phyloP scores from a whole-genome alignment of 1,140 invertebrate genomes.

The Acromyrmex echinatior region DNA sequence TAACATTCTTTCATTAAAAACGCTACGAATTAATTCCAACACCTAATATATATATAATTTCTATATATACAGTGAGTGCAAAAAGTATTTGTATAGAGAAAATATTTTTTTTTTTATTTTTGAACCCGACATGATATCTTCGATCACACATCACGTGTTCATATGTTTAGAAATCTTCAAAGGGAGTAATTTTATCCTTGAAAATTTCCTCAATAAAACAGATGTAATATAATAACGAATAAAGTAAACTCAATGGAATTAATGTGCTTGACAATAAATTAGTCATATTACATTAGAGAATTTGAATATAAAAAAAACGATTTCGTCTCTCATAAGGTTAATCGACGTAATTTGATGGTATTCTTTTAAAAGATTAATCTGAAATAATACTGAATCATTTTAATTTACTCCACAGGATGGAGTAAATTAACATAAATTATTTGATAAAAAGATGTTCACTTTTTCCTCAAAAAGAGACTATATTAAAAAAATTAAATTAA shows the following conservation, averaged over 20 bases:
- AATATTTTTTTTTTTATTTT: too few species aligned
- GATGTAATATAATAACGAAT: neutral
- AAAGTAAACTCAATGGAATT: neutral
- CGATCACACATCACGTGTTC: neutral
- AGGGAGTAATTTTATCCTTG: neutral
- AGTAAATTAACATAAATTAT: neutral
- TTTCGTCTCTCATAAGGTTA: neutral
- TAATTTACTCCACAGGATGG: neutral
- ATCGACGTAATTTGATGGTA: neutral
- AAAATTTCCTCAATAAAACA: neutral
- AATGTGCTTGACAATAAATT: neutral
- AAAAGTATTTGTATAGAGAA: too few species aligned
- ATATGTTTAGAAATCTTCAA: neutral
- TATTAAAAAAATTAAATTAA: neutral
- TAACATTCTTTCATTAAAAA: too few species aligned
- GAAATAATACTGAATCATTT: neutral
- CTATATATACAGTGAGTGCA: too few species aligned
- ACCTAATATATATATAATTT: too few species aligned
- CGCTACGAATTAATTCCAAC: too few species aligned
- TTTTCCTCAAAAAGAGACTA: neutral
- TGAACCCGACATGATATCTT: neutral
- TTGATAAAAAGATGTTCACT: neutral
- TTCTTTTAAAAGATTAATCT: conserved; percentile 7
- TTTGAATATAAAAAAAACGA: neutral
- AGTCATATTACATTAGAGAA: neutral